A percentile compares a stretch with the other conserved stretches of the same genome.
These are phyloP conservation scores for Paracyclopina nana DNA, from an alignment of 1,140 invertebrate species.

Conservation along the genomic window DNA sequence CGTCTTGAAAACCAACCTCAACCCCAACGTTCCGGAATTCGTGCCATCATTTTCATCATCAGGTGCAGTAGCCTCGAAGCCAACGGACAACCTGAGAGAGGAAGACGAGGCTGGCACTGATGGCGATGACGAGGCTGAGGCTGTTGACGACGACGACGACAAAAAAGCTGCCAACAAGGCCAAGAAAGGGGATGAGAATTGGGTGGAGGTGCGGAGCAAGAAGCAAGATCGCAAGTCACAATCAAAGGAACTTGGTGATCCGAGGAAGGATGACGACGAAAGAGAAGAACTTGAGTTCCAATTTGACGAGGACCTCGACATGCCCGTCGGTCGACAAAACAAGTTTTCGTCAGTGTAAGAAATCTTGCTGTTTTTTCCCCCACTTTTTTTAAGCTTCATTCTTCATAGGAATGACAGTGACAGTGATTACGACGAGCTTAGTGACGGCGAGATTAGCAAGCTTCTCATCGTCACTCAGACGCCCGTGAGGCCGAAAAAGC, in stretches of 20 bases:
- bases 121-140: conserved; percentile 10
- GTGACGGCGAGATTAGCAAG: conserved; percentile 81
- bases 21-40: conserved; percentile 68
- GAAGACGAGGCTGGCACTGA: conserved; percentile 18
- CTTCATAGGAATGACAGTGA: conserved; percentile 40
- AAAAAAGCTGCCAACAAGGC: conserved; percentile 2
- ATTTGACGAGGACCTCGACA: conserved; percentile 84
- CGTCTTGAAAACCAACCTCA: conserved; percentile 32
- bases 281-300: conserved; percentile 84
- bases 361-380: conserved; percentile 9
- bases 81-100: background rate
- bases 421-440: conserved; percentile 42
- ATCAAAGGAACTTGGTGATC: background rate
- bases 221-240: conserved; percentile 9
- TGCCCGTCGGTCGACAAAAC: conserved; percentile 46
- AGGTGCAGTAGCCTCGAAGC: conserved; percentile 15
- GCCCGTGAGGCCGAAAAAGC: conserved; percentile 34
- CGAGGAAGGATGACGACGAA: conserved; percentile 28
- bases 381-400: conserved; percentile 16
- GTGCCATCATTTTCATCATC: no score
- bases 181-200: conserved; percentile 8
- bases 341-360: conserved; percentile 50
- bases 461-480: conserved; percentile 86
- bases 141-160: conserved; percentile 6
- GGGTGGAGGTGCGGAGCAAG: conserved; percentile 4